Percentiles rank a stretch among this genome's conserved stretches.
Conservation (phyloP, 2,113 vertebrate species). For the Toxotes jaculatrix region DNA sequence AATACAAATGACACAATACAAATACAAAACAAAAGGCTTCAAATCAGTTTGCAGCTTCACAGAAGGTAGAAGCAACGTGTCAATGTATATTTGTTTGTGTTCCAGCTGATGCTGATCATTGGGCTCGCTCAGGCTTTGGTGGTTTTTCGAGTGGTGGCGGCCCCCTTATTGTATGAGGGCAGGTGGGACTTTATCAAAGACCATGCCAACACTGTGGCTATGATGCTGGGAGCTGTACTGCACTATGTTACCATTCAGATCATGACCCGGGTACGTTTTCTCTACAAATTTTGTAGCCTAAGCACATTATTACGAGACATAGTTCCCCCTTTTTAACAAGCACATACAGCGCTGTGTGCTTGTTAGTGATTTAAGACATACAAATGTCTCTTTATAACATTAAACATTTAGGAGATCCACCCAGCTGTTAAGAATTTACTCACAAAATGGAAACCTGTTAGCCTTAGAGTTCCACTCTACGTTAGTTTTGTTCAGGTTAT, state of each 20-base stretch:
- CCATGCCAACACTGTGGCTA: constrained; percentile 80
- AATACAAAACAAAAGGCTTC: not conserved
- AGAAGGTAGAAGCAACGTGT: not conserved
- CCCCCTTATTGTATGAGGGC: constrained; percentile 77
- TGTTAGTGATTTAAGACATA: too few relatives aligned
- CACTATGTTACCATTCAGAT: constrained; percentile 91
- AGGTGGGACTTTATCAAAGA: constrained; percentile 72
- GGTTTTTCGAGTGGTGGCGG: constrained; percentile 87
- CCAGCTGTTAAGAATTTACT: too few relatives aligned
- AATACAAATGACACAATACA: too few relatives aligned
- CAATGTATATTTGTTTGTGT: constrained; percentile 37
- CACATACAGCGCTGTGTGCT: too few relatives aligned
- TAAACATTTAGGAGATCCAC: too few relatives aligned
- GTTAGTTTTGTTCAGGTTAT: too few relatives aligned
- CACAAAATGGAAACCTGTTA: too few relatives aligned
- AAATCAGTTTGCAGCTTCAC: not conserved
- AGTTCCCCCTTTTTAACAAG: not conserved
- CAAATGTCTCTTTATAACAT: too few relatives aligned
- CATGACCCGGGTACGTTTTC: constrained; percentile 85
- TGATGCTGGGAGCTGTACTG: constrained; percentile 88
- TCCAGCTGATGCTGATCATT: constrained; percentile 88
- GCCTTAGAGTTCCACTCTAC: too few relatives aligned
- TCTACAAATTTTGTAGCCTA: not conserved
- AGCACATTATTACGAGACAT: not conserved
- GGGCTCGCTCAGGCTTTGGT: constrained; percentile 89